Evolutionary conservation across 2,113 vertebrate species (phyloP).

Genomic region (Oenanthe melanoleuca): DNA sequence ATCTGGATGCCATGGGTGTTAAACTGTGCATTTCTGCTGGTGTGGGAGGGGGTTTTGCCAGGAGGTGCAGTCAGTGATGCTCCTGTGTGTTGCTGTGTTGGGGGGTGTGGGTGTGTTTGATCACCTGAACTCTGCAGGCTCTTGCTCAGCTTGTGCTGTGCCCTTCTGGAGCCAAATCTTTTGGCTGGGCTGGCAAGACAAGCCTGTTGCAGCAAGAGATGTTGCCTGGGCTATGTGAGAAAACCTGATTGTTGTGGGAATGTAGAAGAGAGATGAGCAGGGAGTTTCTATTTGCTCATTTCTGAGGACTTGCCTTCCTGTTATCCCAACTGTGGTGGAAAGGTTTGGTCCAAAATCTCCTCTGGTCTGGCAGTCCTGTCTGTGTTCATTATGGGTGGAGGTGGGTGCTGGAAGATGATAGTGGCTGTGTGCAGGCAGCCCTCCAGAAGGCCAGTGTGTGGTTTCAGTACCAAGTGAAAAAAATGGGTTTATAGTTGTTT

Average conservation of each 20-base stretch:
- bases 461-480: constrained; percentile 78
- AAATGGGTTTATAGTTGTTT: constrained; percentile 88
- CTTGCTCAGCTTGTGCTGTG: background rate
- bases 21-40: background rate
- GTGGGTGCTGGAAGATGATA: background rate
- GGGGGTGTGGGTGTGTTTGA: background rate
- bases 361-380: background rate
- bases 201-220: background rate
- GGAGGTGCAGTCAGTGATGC: background rate
- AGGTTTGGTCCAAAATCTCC: background rate
- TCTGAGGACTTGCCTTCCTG: background rate
- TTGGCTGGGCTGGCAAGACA: background rate
- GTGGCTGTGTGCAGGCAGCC: background rate
- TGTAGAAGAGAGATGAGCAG: background rate
- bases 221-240: background rate
- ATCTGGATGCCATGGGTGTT: background rate
- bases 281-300: background rate
- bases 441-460: background rate
- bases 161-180: background rate
- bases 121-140: background rate
- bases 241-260: background rate
- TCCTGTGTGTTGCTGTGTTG: background rate
- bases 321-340: background rate
- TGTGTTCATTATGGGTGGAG: background rate
- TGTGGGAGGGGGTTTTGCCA: background rate